Evolutionary conservation across 2,888 invertebrate species (phyloP), one percentile per base, ranked within the genome.

Genomic region (Tortrix viridana): DNA sequence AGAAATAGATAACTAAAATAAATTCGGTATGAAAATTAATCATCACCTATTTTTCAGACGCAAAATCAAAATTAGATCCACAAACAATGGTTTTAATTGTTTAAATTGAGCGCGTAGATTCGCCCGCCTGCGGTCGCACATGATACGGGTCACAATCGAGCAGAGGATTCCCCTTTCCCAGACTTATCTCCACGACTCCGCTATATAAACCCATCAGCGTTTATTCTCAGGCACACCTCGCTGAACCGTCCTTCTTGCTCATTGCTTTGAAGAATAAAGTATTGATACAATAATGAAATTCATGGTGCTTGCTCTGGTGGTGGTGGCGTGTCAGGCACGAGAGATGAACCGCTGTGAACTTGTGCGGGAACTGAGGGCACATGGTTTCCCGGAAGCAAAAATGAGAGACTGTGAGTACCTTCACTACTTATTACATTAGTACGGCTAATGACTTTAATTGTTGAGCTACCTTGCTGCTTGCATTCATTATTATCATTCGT

Each of bases 371-470:
- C 66, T 75, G 3, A 52, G 67, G 47, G 52, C 56, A 0, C 72
- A 72, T 19, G 72, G 71, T 0, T 69, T 73, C 41, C 71, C 73
- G 32, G 61, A 61, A 48, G 60, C 55, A n/a, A 59, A 72, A 47
- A 53, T 75, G 60, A 55, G 55, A 23, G 59, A 74, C 47, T 75
- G 75, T 68, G 62, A 69, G 69, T 65, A 23, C 19, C 19, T 60
- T 53, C 32, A n/a, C 9, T n/a, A 20, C 3, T 47, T 20, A 22
- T 19, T 12, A 16, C 12, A 46, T 20, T 18, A 46, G 12, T 20
- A 18, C 5, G 16, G 44, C 0, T 44, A 16, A 44, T n/a, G 7
- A 3, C 3, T 44, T n/a, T 16, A 44, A 16, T 16, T 44, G 44
- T 4, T 22, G 6, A 20, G 12, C 1, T 12, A 47, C 9, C 44